A percentile compares a stretch with the other conserved stretches of the same genome.
phyloP scores from a whole-genome alignment of 2,113 vertebrate species.

The Aplodontia rufa region DNA sequence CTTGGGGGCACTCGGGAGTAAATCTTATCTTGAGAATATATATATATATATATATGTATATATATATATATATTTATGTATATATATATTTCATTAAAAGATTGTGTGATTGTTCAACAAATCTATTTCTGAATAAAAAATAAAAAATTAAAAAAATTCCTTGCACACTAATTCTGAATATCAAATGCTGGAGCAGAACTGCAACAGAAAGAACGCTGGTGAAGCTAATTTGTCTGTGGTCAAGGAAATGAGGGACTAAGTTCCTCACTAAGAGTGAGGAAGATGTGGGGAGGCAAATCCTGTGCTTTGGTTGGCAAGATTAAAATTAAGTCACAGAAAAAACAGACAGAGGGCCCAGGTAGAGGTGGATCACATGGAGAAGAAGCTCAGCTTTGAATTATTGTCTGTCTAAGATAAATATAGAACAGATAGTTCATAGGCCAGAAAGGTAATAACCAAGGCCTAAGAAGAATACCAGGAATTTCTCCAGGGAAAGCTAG shows the following conservation, averaged over 20 bases:
- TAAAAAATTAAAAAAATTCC: no score
- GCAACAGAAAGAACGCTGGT: fast-evolving
- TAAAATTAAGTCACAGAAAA: not conserved
- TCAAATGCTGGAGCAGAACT: fast-evolving
- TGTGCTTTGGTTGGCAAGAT: not conserved
- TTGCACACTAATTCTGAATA: not conserved
- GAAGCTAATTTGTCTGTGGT: fast-evolving
- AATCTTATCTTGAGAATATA: no score
- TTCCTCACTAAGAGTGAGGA: no score
- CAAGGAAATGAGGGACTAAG: no score
- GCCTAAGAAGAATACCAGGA: not conserved
- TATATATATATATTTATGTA: no score
- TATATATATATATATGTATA: no score
- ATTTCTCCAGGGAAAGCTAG: fast-evolving
- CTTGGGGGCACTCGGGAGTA: no score
- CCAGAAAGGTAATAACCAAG: fast-evolving
- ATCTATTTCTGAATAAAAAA: no score
- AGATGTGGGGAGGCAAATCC: not conserved
- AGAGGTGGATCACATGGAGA: not conserved
- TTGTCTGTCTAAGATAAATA: not conserved
- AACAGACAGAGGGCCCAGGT: fast-evolving
- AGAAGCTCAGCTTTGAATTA: no score
- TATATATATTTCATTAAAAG: no score
- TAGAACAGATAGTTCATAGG: fast-evolving
- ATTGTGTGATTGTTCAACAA: no score